Evolutionary conservation across 2,797 vertebrate species (phyloP), one percentile per base, ranked within the genome.

Genomic region (Craterocephalus amniculus): DNA sequence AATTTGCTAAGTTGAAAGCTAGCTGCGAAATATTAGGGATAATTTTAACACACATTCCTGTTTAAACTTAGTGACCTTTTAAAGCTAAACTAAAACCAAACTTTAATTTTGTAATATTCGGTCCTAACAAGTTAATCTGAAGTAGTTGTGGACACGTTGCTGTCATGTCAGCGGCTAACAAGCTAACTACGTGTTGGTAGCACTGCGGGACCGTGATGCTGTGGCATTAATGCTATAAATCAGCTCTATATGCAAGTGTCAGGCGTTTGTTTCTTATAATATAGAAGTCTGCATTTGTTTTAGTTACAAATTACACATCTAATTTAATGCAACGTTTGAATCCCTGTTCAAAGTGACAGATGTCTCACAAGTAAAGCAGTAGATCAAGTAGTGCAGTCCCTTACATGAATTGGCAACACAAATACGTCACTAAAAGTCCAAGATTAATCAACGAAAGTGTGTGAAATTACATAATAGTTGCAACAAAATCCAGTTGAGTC

Each of bases 131-230:
- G 38, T 80, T 83, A n/a, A 59, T 9, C 22, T 24, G 58, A 38
- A 10, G 45, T 10, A 22, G 45, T 20, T 20, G 43, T 7, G 10
- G 45, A 22, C n/a, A 48, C 20, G 22, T 48, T 22, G 40, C 81
- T 85, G 81, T 84, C 68, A 83, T 72, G 60, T 73, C 65, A 72
- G 74, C 57, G 55, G 78, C 82, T 84, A 72, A 49, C 45, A 45
- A 74, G 79, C 79, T 87, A 87, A 66, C 52, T 10, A 66, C 35
- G 79, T 51, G 55, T 78, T 87, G 80, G 63, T 63, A 51, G 56
- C 74, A 38, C 51, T 11, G 4, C 61, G 71, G 62, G 81, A 76
- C 86, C 81, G 55, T 48, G 70, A 54, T 71, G 58, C 31, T 74
- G 13, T 34, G 63, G 60, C 6, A 67, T 48, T 63, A 48, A 35